Percentiles rank a stretch among this genome's conserved stretches.
Conservation (phyloP, 2,888 invertebrate genomes). For the Branchipolynoe longqiensis region DNA sequence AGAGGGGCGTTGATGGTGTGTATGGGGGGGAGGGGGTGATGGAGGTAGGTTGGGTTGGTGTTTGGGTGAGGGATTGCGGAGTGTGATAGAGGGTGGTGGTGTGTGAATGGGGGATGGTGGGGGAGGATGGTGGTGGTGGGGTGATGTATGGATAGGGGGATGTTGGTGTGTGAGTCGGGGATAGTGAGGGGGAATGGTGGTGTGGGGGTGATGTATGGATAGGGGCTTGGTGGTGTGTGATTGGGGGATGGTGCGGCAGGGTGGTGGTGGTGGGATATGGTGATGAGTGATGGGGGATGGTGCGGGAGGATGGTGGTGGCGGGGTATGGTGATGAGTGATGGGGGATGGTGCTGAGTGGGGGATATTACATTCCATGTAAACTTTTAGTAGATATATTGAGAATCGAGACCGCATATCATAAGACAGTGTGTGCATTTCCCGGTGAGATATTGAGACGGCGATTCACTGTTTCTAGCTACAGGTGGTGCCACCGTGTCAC, state of each 20-base stretch:
- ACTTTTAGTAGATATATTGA: too few relatives aligned
- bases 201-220: background rate
- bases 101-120: background rate
- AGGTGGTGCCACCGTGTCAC: too few relatives aligned
- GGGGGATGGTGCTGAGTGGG: background rate
- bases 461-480: too few relatives aligned
- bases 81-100: background rate
- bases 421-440: too few relatives aligned
- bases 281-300: background rate
- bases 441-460: too few relatives aligned
- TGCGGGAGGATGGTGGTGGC: background rate
- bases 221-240: background rate
- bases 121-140: background rate
- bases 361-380: too few relatives aligned
- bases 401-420: too few relatives aligned
- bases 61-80: background rate
- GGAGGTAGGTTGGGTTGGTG: background rate
- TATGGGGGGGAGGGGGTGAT: background rate
- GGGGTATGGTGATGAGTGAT: background rate
- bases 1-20: too few relatives aligned
- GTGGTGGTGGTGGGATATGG: background rate
- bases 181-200: background rate
- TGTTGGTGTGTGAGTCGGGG: too few relatives aligned
- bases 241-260: background rate
- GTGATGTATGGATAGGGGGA: background rate